Evolutionary conservation across 2,113 vertebrate species (phyloP), one percentile per base, ranked within the genome.

Genomic region (Abramis brama): DNA sequence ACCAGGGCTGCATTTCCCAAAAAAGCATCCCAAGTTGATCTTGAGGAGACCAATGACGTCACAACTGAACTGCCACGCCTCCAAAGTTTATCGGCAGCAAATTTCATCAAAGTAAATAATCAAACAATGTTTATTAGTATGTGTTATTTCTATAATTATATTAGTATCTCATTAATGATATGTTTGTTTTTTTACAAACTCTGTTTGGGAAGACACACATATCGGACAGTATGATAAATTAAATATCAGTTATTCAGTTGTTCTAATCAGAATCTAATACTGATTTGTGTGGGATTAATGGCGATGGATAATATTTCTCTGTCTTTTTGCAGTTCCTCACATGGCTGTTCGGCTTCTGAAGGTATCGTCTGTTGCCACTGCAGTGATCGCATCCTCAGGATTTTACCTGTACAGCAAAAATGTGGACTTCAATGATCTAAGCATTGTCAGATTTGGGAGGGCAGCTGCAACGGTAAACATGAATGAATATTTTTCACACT

Each of bases 381-480:
- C 91, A 64, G 93, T 92, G n/a, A 91, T 97, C 0, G 94, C 95
- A 43, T 93, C 97, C 27, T 96, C 97, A 13, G 97, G 97, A 50
- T 73, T 97, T 86, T 97, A 95, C 89, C 79, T 98, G 12, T 96
- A 97, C 88, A 93, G 87, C 85, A 94, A 92, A 82, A 94, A 93
- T 77, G 87, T 97, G 93, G 97, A 99, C 92, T 93, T 94, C 89
- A 97, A 92, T 85, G 97, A 99, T 90, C 95, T 98, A 86, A 98
- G 97, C 15, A 85, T 97, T 3, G 89, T 99, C 88, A 94, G 98
- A 85, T 97, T 98, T 52, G 96, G 97, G 86, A 94, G 97, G 92
- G 97, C 98, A 12, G 94, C 97, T 73, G 93, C 94, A 68, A 96
- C 96, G 52, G 98, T 99, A 94, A 96, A 23, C 21, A 23, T 9